Conservation (phyloP, 1,140 invertebrate species). For the Proales similis region DNA sequence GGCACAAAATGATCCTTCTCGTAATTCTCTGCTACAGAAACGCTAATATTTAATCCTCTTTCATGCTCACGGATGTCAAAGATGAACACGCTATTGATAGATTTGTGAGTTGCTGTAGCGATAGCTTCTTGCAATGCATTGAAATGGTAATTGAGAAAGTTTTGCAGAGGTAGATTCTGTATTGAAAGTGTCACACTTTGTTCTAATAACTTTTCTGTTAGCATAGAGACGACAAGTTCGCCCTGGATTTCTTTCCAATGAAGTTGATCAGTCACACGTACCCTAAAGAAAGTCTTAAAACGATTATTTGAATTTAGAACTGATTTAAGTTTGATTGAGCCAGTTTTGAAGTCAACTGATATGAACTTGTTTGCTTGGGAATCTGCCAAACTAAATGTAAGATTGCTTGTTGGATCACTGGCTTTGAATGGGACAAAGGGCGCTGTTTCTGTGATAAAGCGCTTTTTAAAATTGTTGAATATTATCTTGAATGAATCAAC, state of each 20-base stretch:
- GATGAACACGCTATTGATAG: no score
- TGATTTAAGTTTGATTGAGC: conserved; percentile 5
- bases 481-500: conserved; percentile 32
- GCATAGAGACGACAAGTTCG: conserved; percentile 24
- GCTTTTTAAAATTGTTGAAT: conserved; percentile 32
- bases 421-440: conserved; percentile 3
- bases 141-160: no score
- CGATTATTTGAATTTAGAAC: conserved; percentile 18
- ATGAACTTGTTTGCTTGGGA: no score
- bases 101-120: no score
- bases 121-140: no score
- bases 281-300: conserved; percentile 3
- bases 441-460: conserved; percentile 19
- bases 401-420: conserved; percentile 8
- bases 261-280: no score
- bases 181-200: conserved; percentile 9
- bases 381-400: no score
- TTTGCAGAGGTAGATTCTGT: background rate
- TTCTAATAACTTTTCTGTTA: conserved; percentile 18
- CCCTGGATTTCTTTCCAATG: no score
- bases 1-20: no score
- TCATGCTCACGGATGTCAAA: no score
- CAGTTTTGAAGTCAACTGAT: conserved; percentile 13
- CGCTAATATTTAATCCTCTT: no score
- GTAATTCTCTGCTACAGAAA: no score